These are phyloP conservation scores for Copsychus sechellarum DNA, from an alignment of 2,113 vertebrate species.

Conservation along the genomic window DNA sequence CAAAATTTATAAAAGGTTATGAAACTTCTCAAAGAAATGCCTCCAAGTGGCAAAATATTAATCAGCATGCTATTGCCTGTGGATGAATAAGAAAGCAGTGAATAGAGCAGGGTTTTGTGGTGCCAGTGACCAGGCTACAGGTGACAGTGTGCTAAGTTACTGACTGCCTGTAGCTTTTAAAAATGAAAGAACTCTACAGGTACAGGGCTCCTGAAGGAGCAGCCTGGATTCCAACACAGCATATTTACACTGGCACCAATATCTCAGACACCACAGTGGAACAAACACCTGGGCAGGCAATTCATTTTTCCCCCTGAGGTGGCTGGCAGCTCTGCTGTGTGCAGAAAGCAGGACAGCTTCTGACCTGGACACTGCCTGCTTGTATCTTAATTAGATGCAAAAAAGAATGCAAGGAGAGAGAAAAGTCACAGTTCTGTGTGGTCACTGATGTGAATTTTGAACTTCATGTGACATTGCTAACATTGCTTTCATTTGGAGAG, in stretches of 20 bases:
- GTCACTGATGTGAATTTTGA: not conserved
- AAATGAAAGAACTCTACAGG: not conserved
- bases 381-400: not conserved
- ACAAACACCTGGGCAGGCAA: not conserved
- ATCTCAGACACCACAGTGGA: not conserved
- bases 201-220: not conserved
- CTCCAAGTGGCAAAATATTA: not conserved
- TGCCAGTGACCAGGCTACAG: not conserved
- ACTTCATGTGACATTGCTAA: not conserved
- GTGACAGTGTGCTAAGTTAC: fast-evolving
- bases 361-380: not conserved
- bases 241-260: not conserved
- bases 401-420: not conserved
- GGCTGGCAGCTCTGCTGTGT: not conserved
- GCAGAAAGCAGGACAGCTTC: not conserved
- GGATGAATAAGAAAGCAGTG: not conserved
- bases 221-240: not conserved
- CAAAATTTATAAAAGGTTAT: not conserved
- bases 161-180: not conserved
- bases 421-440: not conserved
- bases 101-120: not conserved
- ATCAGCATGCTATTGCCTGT: not conserved
- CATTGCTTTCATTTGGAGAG: not conserved
- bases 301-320: not conserved
- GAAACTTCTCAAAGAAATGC: not conserved